Evolutionary conservation across 2,888 invertebrate genomes (phyloP).

Genomic region (Quadroppia sp.): DNA sequence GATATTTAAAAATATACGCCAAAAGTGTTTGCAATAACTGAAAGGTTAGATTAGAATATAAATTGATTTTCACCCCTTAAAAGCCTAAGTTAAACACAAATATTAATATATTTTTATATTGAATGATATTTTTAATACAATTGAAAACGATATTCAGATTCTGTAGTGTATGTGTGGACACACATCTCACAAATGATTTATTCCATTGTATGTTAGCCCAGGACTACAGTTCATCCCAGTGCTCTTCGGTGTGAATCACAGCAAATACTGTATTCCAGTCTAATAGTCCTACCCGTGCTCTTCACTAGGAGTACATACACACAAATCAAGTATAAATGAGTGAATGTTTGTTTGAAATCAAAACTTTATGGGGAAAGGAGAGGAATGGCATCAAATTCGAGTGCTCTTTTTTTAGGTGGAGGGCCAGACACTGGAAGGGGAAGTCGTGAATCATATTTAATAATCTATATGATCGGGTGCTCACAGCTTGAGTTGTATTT

Average conservation of each 20-base stretch:
- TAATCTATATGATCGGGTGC: constrained; percentile 30
- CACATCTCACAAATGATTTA: background rate
- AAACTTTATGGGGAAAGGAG: background rate
- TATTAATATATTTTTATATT: background rate
- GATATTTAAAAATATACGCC: background rate
- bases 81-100: background rate
- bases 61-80: background rate
- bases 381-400: background rate
- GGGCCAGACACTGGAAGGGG: background rate
- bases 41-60: background rate
- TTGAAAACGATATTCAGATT: background rate
- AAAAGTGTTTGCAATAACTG: background rate
- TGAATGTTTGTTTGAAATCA: background rate
- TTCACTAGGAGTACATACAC: background rate
- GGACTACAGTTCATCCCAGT: constrained; percentile 1
- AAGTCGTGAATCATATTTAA: constrained; percentile 32
- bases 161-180: background rate
- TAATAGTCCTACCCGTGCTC: background rate
- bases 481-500: constrained; percentile 34
- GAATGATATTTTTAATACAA: background rate
- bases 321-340: background rate
- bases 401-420: background rate
- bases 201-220: constrained; percentile 2
- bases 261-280: background rate
- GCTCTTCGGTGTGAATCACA: background rate